Base-by-base conservation (phyloP, 1,140 invertebrate genomes). In the Neodiprion fabricii region DNA sequence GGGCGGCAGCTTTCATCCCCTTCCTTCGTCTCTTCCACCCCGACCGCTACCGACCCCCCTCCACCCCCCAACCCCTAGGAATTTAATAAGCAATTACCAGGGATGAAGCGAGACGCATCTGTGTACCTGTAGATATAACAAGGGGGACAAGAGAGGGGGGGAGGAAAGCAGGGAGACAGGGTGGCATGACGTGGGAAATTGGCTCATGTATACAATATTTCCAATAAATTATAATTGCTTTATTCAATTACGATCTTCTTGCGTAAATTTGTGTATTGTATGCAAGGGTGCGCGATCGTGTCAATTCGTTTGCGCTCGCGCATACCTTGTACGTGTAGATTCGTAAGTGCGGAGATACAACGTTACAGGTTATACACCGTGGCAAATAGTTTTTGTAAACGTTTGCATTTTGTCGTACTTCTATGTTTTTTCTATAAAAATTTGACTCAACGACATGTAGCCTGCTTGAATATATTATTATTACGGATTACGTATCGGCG, bases 41-140 rank as follows among this genome's bases (percentile, higher is more conserved):
- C 67, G 11, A 5, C 5, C 67, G 11, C 67, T 49, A 78, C 75
- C 75, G 74, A 78, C 71, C 73, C 69, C 61, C 74, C 71, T 75
- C 40, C 72, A 2, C 67, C 47, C 71, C 21, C 49, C 77, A 40
- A 48, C 79, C 80, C 76, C 81, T 75, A 80, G 79, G 77, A 83
- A 85, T 84, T 85, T 82, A 86, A 83, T 82, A 83, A 85, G 83
- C 81, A 85, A 85, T 86, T 83, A 85, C 80, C 79, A 80, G 79
- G 80, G 81, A 80, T 83, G 82, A 81, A 84, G 83, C 82, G 79
- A 82, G 82, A 84, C 81, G 82, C 83, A 84, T 83, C 81, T 80
- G 81, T 83, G 82, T 69, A 69, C 17, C 67, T 23, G 67, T 69
- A 65, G 17, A 17, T 65, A 47, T 69, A 69, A 69, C 67, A 69